Percentiles rank a stretch among this genome's conserved stretches.
Conservation (phyloP, 2,888 invertebrate species). For the Latrodectus hesperus region DNA sequence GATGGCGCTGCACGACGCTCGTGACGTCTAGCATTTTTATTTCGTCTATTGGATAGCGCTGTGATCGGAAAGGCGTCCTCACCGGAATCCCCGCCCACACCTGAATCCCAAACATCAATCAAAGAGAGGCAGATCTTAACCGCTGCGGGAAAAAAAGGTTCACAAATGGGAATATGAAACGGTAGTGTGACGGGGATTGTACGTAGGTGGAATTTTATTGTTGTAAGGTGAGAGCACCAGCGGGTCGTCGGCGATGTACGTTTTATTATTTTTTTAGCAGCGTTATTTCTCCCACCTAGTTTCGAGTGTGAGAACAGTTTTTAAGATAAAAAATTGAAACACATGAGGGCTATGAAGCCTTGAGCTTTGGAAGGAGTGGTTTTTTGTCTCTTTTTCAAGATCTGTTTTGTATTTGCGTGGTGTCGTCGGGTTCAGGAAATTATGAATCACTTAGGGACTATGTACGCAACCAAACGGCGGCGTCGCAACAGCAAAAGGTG, state of each 20-base stretch:
- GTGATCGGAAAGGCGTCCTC: slow-evolving; percentile 32
- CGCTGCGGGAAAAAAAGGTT: slow-evolving; percentile 33
- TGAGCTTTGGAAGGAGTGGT: slow-evolving; percentile 27
- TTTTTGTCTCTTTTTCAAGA: slow-evolving; percentile 14
- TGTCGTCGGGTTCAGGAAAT: slow-evolving; percentile 42
- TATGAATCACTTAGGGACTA: slow-evolving; percentile 94
- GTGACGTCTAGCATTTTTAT: slow-evolving; percentile 36
- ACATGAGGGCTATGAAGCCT: slow-evolving; percentile 41
- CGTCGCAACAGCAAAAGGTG: slow-evolving; percentile 97
- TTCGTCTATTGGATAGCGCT: slow-evolving; percentile 29
- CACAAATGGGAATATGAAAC: slow-evolving; percentile 41
- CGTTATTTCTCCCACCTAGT: neutral
- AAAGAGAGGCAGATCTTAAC: slow-evolving; percentile 28
- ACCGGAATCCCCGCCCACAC: slow-evolving; percentile 14
- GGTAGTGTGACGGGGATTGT: slow-evolving; percentile 45
- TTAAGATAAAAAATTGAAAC: slow-evolving; percentile 18
- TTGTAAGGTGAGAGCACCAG: slow-evolving; percentile 33
- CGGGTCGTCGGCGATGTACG: slow-evolving; percentile 1
- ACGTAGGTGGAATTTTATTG: slow-evolving; percentile 59
- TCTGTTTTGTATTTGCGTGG: neutral
- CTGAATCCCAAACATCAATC: slow-evolving; percentile 58
- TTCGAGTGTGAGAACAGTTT: slow-evolving; percentile 12
- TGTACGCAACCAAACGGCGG: slow-evolving; percentile 96
- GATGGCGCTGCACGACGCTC: slow-evolving; percentile 42
- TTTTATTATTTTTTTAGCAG: slow-evolving; percentile 20